Evolutionary conservation across 2,888 invertebrate species (phyloP).

Genomic region (Andrena camellia): DNA sequence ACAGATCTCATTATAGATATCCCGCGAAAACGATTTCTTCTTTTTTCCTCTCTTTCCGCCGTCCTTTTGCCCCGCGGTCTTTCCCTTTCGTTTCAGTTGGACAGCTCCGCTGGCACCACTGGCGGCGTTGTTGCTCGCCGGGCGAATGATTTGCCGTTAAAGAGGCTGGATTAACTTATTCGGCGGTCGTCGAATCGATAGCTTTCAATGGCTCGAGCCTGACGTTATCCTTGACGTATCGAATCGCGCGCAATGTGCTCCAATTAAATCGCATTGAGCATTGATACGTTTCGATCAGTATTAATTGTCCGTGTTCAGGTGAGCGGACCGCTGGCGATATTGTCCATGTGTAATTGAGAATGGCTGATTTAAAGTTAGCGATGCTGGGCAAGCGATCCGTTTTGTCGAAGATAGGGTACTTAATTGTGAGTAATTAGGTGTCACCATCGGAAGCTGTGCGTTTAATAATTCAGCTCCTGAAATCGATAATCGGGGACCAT

Average conservation of each 20-base stretch:
- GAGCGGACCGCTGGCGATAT: not conserved
- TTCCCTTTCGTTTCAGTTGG: not conserved
- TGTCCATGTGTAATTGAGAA: constrained; percentile 11
- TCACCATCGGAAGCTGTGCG: not conserved
- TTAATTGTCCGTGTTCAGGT: constrained; percentile 27
- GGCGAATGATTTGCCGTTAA: constrained; percentile 38
- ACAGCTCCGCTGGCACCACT: not conserved
- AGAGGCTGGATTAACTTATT: constrained; percentile 61
- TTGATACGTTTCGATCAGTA: constrained; percentile 48
- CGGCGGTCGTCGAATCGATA: constrained; percentile 35
- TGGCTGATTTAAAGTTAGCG: not conserved
- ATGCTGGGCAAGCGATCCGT: not conserved
- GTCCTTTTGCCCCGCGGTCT: constrained; percentile 7
- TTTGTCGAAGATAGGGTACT: not conserved
- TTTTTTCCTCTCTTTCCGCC: not conserved
- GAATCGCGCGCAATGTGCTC: constrained; percentile 44
- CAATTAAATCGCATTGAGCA: constrained; percentile 55
- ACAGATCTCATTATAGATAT: constrained; percentile 59
- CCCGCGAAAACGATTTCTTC: constrained; percentile 15
- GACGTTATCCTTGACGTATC: constrained; percentile 66
- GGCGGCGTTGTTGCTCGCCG: constrained; percentile 24
- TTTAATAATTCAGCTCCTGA: constrained; percentile 1
- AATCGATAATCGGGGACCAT: not conserved
- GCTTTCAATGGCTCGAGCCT: constrained; percentile 42
- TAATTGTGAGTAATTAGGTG: not conserved